phyloP scores from a whole-genome alignment of 2,113 vertebrate genomes.

The Danio rerio region DNA sequence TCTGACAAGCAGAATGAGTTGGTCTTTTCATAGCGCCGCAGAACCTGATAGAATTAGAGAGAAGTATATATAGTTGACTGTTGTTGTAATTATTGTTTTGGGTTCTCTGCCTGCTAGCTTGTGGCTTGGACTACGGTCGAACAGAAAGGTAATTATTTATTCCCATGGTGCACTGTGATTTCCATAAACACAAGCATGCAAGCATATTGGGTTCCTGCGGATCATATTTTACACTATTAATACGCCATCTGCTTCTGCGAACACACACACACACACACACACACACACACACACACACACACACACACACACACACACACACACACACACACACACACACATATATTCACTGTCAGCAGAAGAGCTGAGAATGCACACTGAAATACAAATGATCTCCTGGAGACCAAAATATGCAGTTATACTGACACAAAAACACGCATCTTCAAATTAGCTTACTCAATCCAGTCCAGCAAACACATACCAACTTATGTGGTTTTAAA shows the following conservation, averaged over 20 bases:
- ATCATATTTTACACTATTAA: conserved; percentile 82
- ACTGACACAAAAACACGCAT: conserved; percentile 21
- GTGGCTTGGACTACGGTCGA: conserved; percentile 20
- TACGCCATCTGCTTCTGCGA: conserved; percentile 80
- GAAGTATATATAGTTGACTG: conserved; percentile 15
- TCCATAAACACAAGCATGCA: conserved; percentile 76
- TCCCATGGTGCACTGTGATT: conserved; percentile 70
- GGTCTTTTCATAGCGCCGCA: not conserved
- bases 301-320: conserved; percentile 69
- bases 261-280: conserved; percentile 63
- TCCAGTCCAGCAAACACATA: not conserved
- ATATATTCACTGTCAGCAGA: conserved; percentile 62
- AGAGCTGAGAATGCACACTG: conserved; percentile 46
- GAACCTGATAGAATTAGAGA: conserved; percentile 8
- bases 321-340: conserved; percentile 68
- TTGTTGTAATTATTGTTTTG: conserved; percentile 61
- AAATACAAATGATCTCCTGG: conserved; percentile 46
- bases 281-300: conserved; percentile 51
- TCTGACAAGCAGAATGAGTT: conserved; percentile 36
- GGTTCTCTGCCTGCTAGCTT: conserved; percentile 13
- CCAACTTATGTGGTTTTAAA: not conserved
- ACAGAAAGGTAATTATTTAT: conserved; percentile 45
- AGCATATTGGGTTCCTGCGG: conserved; percentile 78
- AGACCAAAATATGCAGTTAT: conserved; percentile 2
- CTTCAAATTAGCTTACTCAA: conserved; percentile 11